Evolutionary conservation across 2,888 invertebrate genomes (phyloP).

Genomic region (Patella depressa): DNA sequence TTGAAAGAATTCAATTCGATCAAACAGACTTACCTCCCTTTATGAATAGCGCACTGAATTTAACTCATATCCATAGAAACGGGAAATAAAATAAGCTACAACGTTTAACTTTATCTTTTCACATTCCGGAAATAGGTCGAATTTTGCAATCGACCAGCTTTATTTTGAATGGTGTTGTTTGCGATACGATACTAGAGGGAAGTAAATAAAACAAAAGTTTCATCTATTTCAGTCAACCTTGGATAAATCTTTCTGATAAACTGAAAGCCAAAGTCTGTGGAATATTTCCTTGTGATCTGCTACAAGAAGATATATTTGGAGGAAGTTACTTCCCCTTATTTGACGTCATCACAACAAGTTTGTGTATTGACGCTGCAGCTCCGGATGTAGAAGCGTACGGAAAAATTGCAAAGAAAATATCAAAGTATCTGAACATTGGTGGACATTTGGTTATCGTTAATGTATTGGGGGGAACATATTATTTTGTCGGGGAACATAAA

Average conservation of each 20-base stretch:
- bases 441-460: not conserved
- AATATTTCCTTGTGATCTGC: not conserved
- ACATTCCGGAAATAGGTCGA: too few relatives aligned
- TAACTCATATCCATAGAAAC: too few relatives aligned
- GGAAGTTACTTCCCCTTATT: not conserved
- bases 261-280: constrained; percentile 1
- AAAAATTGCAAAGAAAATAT: not conserved
- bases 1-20: too few relatives aligned
- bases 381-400: not conserved
- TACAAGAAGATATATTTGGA: not conserved
- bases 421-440: not conserved
- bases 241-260: not conserved
- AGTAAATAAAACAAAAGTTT: not conserved
- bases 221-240: not conserved
- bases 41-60: too few relatives aligned
- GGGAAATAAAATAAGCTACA: too few relatives aligned
- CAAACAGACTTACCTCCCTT: too few relatives aligned
- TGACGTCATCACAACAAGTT: not conserved
- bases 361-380: not conserved
- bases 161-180: too few relatives aligned
- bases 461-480: not conserved
- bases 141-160: too few relatives aligned
- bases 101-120: too few relatives aligned
- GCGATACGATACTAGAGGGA: too few relatives aligned
- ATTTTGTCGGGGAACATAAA: not conserved